Percentiles rank a stretch among this genome's conserved stretches.
These are phyloP conservation scores for Tringa solitaria DNA, from an alignment of 2,113 vertebrate species.

Conservation along the genomic window DNA sequence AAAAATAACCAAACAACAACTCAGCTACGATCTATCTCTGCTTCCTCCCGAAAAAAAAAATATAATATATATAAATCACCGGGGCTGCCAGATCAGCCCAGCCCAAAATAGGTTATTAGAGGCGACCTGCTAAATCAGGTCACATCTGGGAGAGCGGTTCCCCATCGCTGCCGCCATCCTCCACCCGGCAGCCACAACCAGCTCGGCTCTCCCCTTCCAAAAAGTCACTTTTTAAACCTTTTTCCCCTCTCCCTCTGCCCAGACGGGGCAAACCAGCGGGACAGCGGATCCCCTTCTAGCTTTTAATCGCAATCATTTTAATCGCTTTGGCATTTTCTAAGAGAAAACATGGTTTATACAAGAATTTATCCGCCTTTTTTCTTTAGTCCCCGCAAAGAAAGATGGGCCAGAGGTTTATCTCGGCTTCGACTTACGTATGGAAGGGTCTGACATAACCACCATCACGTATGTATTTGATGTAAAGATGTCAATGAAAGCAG, in stretches of 20 bases:
- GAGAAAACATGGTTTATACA: background rate
- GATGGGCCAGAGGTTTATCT: background rate
- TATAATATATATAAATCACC: background rate
- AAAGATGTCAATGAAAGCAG: slow-evolving; percentile 98
- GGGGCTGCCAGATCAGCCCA: background rate
- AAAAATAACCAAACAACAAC: background rate
- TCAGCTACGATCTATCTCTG: background rate
- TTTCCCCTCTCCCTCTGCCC: background rate
- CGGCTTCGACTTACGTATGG: slow-evolving; percentile 89
- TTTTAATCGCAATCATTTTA: background rate
- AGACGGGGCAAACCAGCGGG: background rate
- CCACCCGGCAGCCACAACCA: background rate
- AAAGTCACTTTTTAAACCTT: background rate
- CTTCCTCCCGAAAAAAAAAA: background rate
- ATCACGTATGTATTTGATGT: slow-evolving; percentile 99
- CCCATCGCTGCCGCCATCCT: background rate
- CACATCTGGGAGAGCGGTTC: background rate
- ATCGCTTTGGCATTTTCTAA: background rate
- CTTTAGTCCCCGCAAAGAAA: background rate
- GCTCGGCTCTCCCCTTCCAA: background rate
- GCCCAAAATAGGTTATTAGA: slow-evolving; percentile 29
- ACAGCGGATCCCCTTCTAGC: background rate
- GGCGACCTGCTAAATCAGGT: background rate
- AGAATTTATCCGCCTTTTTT: background rate
- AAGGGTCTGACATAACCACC: slow-evolving; percentile 99